A percentile compares a stretch with the other conserved stretches of the same genome.
phyloP scores from a whole-genome alignment of 2,888 invertebrate species.

The Phania funesta region DNA sequence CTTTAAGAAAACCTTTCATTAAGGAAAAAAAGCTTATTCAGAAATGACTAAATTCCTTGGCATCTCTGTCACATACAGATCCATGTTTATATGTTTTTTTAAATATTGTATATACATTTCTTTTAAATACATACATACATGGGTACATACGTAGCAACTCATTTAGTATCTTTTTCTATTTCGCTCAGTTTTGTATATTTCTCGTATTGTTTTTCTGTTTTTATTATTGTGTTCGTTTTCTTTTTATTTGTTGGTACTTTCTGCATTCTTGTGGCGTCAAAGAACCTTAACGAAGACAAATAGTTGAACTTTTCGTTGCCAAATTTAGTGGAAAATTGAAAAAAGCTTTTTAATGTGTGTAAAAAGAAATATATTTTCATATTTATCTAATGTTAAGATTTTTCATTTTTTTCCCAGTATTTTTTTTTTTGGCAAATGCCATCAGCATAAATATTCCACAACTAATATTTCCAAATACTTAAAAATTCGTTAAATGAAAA shows the following conservation, averaged over 20 bases:
- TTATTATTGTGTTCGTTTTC: background rate
- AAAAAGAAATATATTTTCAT: constrained; percentile 60
- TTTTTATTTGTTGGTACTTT: constrained; percentile 32
- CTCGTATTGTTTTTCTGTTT: constrained; percentile 4
- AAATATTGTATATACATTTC: no score
- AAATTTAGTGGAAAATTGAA: constrained; percentile 80
- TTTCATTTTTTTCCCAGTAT: no score
- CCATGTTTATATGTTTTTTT: background rate
- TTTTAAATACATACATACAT: background rate
- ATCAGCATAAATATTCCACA: constrained; percentile 5
- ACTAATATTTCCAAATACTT: constrained; percentile 43
- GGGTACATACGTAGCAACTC: background rate
- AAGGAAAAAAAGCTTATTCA: background rate
- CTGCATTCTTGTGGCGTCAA: constrained; percentile 65
- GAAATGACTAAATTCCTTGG: constrained; percentile 34
- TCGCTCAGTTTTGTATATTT: constrained; percentile 22
- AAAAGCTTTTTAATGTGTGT: constrained; percentile 74
- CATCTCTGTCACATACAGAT: constrained; percentile 4
- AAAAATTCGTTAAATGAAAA: constrained; percentile 18
- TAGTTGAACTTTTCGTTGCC: constrained; percentile 73
- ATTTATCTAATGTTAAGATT: constrained; percentile 66
- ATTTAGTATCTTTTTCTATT: constrained; percentile 33
- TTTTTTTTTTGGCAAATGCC: constrained; percentile 53
- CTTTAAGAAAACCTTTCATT: background rate
- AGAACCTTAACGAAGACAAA: constrained; percentile 76